Conservation (phyloP, 2,797 vertebrate genomes). For the Hemitrygon akajei region DNA sequence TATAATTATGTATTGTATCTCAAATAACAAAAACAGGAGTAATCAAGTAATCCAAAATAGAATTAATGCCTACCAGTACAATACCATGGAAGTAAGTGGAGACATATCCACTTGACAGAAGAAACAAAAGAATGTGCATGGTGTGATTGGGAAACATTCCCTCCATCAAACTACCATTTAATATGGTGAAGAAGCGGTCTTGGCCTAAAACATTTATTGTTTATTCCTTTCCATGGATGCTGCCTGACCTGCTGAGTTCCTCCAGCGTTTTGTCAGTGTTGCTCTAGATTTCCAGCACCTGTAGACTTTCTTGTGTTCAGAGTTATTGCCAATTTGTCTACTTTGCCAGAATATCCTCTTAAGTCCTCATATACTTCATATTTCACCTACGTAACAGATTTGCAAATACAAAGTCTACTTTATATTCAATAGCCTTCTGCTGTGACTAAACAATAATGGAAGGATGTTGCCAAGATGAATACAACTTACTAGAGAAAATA, state of each 20-base stretch:
- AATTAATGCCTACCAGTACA: not conserved
- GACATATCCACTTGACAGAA: not conserved
- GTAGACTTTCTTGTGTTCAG: too few species aligned
- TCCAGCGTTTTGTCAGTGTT: too few species aligned
- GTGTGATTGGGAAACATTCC: not conserved
- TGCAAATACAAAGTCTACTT: not conserved
- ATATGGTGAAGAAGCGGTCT: too few species aligned
- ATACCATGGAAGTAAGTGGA: not conserved
- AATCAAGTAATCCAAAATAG: not conserved
- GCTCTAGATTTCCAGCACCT: too few species aligned
- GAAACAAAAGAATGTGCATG: not conserved
- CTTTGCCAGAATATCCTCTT: not conserved
- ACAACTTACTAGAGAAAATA: not conserved
- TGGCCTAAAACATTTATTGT: too few species aligned
- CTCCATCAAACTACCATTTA: too few species aligned
- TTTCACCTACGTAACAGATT: not conserved
- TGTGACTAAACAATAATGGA: not conserved
- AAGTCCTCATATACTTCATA: not conserved
- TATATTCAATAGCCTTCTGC: not conserved
- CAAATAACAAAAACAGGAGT: not conserved
- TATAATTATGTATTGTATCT: not conserved
- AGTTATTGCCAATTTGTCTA: too few species aligned
- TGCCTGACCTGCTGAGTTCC: too few species aligned
- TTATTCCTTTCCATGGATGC: too few species aligned
- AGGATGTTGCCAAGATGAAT: not conserved